phyloP scores from a whole-genome alignment of 2,113 vertebrate species.

The Gallinago undulata region DNA sequence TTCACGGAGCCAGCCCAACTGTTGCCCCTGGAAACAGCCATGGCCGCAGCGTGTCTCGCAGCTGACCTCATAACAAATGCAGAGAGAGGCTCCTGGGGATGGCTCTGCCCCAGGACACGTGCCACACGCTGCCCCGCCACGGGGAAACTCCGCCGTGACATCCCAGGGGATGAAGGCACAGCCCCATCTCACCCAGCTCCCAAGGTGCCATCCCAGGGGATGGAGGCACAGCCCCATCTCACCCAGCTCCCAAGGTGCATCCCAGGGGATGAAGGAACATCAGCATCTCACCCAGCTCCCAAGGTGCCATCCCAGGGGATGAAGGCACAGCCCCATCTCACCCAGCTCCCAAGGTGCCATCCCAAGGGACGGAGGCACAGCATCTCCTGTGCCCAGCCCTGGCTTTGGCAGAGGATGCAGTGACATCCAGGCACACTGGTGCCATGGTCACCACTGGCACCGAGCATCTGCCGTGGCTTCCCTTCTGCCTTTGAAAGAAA shows the following conservation, averaged over 20 bases:
- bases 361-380: background rate
- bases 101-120: background rate
- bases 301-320: no score
- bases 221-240: no score
- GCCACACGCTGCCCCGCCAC: no score
- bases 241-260: background rate
- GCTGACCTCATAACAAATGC: background rate
- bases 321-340: no score
- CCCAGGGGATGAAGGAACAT: background rate
- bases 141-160: background rate
- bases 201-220: background rate
- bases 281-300: background rate
- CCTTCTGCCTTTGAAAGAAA: background rate
- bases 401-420: background rate
- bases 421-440: accelerated
- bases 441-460: background rate
- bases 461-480: accelerated
- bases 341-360: background rate
- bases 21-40: background rate
- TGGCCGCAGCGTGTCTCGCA: background rate
- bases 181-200: no score
- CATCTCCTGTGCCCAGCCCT: background rate
- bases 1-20: background rate
- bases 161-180: no score
- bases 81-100: background rate